Conservation (phyloP, 2,888 invertebrate species). For the Pemphredon lugubris region DNA sequence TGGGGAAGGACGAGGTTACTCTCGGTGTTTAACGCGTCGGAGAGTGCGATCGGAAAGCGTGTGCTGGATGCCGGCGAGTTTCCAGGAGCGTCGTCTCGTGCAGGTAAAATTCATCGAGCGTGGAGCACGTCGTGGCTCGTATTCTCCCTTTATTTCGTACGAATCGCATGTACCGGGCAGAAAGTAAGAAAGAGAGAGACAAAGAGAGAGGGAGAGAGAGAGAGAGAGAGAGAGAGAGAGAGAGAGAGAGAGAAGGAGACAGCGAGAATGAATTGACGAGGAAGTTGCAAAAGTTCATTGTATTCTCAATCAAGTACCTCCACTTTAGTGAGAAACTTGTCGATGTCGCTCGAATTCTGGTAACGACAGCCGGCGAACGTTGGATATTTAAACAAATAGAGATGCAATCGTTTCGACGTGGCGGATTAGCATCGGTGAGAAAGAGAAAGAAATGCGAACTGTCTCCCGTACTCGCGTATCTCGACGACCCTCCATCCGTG, state of each 20-base stretch:
- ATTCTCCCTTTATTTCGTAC: constrained; percentile 20
- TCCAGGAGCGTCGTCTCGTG: constrained; percentile 32
- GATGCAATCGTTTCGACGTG: too few relatives aligned
- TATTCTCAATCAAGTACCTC: constrained; percentile 18
- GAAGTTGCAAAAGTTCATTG: constrained; percentile 47
- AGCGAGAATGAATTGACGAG: constrained; percentile 39
- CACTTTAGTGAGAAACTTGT: constrained; percentile 17
- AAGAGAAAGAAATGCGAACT: too few relatives aligned
- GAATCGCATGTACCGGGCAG: constrained; percentile 26
- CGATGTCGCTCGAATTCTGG: not conserved
- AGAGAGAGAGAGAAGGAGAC: too few relatives aligned
- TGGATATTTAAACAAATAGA: too few relatives aligned
- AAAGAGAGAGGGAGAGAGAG: too few relatives aligned
- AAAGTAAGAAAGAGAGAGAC: too few relatives aligned
- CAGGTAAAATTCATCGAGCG: constrained; percentile 55
- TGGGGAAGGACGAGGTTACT: constrained; percentile 47
- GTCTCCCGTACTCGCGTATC: too few relatives aligned
- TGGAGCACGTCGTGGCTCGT: constrained; percentile 19
- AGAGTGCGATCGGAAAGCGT: constrained; percentile 17
- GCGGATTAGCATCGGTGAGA: too few relatives aligned
- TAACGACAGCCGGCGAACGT: not conserved
- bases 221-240: too few relatives aligned
- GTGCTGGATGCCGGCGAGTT: constrained; percentile 43
- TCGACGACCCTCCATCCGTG: too few relatives aligned
- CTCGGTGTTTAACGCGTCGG: constrained; percentile 17